A percentile compares a stretch with the other conserved stretches of the same genome.
phyloP scores from a whole-genome alignment of 1,140 invertebrate species.

The Apocrypta bakeri region DNA sequence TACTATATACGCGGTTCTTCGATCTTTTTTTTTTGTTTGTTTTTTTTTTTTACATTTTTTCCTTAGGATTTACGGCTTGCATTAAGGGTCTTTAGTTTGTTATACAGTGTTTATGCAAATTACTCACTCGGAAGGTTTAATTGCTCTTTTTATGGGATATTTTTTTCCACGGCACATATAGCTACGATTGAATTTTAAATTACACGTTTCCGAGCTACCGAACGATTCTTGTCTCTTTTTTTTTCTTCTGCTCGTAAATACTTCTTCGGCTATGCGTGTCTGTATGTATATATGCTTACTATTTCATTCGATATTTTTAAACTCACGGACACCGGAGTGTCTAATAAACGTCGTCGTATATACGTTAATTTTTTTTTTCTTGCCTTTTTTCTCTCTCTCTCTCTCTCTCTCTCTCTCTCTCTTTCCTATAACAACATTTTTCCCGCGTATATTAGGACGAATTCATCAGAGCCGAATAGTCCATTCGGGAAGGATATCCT shows the following conservation, averaged over 20 bases:
- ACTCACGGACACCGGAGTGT: not conserved
- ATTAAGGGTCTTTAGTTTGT: not conserved
- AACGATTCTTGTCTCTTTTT: not conserved
- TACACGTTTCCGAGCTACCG: not conserved
- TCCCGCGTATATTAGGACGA: not conserved
- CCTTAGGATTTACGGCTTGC: not conserved
- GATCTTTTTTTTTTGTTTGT: no score
- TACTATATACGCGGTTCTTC: not conserved
- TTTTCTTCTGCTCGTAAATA: not conserved
- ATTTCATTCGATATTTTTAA: constrained; percentile 12
- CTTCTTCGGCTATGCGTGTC: not conserved
- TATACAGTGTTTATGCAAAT: not conserved
- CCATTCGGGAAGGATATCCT: not conserved
- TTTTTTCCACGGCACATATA: no score
- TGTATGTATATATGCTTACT: not conserved
- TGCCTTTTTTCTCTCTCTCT: no score
- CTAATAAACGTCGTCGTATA: not conserved
- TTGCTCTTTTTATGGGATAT: no score
- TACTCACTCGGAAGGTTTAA: not conserved
- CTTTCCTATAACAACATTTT: constrained; percentile 23
- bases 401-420: no score
- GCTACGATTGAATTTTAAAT: not conserved
- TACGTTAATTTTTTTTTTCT: not conserved
- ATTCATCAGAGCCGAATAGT: no score
- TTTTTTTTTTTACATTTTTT: no score